Base-by-base conservation (phyloP, 2,113 vertebrate species). In the Oreotrochilus melanogaster region DNA sequence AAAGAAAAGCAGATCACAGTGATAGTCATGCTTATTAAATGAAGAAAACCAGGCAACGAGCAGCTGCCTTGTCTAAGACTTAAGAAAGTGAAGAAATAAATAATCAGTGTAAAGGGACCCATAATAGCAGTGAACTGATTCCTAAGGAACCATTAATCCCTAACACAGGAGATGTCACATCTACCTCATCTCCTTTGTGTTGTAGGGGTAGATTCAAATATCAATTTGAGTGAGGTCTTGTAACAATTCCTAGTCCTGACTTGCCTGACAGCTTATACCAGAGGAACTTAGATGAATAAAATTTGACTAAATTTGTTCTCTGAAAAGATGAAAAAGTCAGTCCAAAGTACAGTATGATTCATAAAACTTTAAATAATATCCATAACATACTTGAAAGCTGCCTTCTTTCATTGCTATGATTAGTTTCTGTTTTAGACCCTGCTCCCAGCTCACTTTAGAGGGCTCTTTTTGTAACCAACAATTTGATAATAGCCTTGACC, bases 311-410 rank as follows among this genome's bases (percentile, higher is more conserved):
- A 45, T 86, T 86, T 93, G 11, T 71, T 81, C 64, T 42, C 30
- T 48, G 60, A 37, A 37, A 37, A 37, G 47, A 78, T 83, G 43
- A 88, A 88, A 86, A 94, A 69, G 37, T 79, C 50, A 88, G 28
- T 79, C 37, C 43, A 14, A 91, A 92, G 51, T 78, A 78, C 23
- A 51, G 30, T 39, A 64, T 47, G 33, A 88, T 86, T 91, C 67
- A 96, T 70, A 67, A 81, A 95, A 96, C 22, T 78, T 88, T 81
- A 72, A 93, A 22, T 78, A 87, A 85, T 76, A 76, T 43, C 67
- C 74, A 16, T 37, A 82, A 21, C 10, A 43, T 79, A 92, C 61
- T 95, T 78, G 83, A 89, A 54, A 93, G 54, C 50, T 71, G 22
- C 61, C 65, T 93, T 25, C 37, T 67, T 92, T 66, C 67, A 71